These are phyloP conservation scores for Monochamus saltuarius DNA, from an alignment of 1,140 invertebrate species.

Conservation along the genomic window DNA sequence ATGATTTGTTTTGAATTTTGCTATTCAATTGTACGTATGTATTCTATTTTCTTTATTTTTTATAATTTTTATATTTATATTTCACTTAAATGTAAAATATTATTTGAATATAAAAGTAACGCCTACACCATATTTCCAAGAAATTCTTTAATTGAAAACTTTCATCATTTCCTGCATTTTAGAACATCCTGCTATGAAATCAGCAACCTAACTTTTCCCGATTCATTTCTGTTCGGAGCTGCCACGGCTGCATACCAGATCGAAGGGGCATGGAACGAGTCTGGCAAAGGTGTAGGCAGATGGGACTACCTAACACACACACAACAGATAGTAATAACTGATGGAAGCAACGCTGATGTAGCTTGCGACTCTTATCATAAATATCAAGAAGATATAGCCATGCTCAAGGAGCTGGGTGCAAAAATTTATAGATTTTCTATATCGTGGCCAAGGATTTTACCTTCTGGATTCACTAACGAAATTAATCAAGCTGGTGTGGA, in stretches of 20 bases:
- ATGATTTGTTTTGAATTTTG: too few species aligned
- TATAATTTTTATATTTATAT: too few species aligned
- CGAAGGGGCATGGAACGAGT: slow-evolving; percentile 59
- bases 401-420: slow-evolving; percentile 55
- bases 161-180: too few species aligned
- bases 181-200: too few species aligned
- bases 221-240: slow-evolving; percentile 57
- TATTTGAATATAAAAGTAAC: too few species aligned
- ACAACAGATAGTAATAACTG: slow-evolving; percentile 54
- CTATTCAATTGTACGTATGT: too few species aligned
- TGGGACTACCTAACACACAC: slow-evolving; percentile 62
- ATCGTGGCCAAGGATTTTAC: slow-evolving; percentile 57
- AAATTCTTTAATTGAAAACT: too few species aligned
- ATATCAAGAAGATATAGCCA: slow-evolving; percentile 57
- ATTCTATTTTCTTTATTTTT: too few species aligned
- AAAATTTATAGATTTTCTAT: slow-evolving; percentile 60
- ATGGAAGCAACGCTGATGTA: slow-evolving; percentile 58
- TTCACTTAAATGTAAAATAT: too few species aligned
- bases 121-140: too few species aligned
- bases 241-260: slow-evolving; percentile 59
- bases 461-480: slow-evolving; percentile 48
- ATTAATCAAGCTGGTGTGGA: slow-evolving; percentile 61
- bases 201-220: slow-evolving; percentile 49
- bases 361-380: slow-evolving; percentile 62
- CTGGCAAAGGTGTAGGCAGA: slow-evolving; percentile 55